Conservation (phyloP, 2,888 invertebrate genomes). For the Melanargia galathea region DNA sequence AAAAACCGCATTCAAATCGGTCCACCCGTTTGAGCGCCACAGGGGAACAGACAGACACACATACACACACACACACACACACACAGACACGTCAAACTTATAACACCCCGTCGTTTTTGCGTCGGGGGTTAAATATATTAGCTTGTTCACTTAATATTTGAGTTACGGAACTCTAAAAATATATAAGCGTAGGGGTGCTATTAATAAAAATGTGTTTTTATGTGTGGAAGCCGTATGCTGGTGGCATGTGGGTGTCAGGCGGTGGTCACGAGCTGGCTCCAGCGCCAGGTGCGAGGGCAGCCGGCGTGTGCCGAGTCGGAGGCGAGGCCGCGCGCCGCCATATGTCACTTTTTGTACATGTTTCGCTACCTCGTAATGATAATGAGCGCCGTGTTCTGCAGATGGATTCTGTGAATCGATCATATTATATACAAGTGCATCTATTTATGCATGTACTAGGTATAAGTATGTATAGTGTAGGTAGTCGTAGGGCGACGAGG, state of each 20-base stretch:
- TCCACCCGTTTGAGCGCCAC: too few relatives aligned
- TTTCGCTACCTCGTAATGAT: conserved; percentile 37
- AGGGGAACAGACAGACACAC: too few relatives aligned
- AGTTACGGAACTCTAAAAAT: neutral
- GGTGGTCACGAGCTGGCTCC: conserved; percentile 46
- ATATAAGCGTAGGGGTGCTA: neutral
- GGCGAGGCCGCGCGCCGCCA: conserved; percentile 67
- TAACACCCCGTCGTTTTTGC: too few relatives aligned
- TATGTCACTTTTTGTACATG: conserved; percentile 39
- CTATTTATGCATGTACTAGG: neutral
- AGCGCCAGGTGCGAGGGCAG: conserved; percentile 67
- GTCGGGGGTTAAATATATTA: too few relatives aligned
- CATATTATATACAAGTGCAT: neutral
- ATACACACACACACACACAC: too few relatives aligned
- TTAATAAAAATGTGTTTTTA: conserved; percentile 21
- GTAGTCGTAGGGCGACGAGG: too few relatives aligned
- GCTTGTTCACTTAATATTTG: too few relatives aligned
- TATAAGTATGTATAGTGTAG: too few relatives aligned
- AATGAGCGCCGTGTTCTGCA: conserved; percentile 15
- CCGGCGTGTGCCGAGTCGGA: conserved; percentile 55
- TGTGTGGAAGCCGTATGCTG: conserved; percentile 61
- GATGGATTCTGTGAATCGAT: conserved; percentile 20
- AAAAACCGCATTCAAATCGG: too few relatives aligned
- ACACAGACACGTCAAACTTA: too few relatives aligned
- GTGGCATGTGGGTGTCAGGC: conserved; percentile 48